These are phyloP conservation scores for Ceratotherium simum DNA, from an alignment of 2,113 vertebrate species.

Conservation along the genomic window DNA sequence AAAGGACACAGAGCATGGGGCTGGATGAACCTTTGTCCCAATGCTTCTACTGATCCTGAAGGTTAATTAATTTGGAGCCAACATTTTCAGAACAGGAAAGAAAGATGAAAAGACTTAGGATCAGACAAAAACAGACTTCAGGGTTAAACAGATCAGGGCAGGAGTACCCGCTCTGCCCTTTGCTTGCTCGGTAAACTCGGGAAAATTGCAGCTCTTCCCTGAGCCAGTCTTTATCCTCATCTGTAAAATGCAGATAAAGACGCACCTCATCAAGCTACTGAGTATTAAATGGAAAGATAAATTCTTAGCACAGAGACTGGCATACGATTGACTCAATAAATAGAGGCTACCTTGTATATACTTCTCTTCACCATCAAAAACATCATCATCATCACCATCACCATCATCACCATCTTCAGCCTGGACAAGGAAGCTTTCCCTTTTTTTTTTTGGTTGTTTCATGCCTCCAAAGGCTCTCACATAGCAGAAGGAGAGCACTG, in stretches of 20 bases:
- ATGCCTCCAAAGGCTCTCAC: background rate
- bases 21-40: background rate
- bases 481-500: background rate
- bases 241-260: slow-evolving; percentile 55
- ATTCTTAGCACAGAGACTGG: background rate
- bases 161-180: background rate
- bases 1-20: background rate
- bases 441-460: background rate
- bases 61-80: background rate
- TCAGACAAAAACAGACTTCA: background rate
- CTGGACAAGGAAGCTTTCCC: background rate
- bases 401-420: background rate
- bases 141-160: background rate
- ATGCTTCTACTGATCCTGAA: background rate
- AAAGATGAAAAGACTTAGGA: background rate
- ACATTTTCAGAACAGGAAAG: background rate
- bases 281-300: background rate
- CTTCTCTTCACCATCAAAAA: background rate
- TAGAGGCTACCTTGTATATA: background rate
- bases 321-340: background rate
- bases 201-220: background rate
- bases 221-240: slow-evolving; percentile 29
- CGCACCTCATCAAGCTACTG: background rate
- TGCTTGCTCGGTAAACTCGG: background rate
- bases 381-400: background rate